Base-by-base conservation (phyloP, 2,888 invertebrate genomes). In the Crematogaster levior region DNA sequence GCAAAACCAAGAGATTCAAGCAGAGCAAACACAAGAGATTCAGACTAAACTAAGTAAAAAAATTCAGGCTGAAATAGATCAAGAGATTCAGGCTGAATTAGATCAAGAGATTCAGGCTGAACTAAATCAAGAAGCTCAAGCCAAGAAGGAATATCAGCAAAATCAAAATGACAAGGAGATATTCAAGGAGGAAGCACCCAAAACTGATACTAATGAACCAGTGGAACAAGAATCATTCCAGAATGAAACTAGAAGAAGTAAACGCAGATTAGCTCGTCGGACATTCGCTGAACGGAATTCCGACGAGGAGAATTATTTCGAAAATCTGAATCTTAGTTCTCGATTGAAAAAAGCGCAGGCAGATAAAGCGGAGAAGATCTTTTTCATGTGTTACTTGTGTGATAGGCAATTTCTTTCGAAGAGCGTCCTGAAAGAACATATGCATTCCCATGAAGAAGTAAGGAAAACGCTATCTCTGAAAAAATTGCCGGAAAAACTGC, bases 391-490 rank as follows among this genome's bases (percentile, higher is more conserved):
- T 83, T 94, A 93, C 60, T 74, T 94, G 3, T 94, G 94, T 65
- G 94, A 94, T 56, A 93, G 92, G 53, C 92, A 94, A 66, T 94
- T 94, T 53, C 30, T 93, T 4, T 93, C 94, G 0, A 94, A 94
- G 60, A 91, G 88, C n/a, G 87, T 93, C 12, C 82, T 94, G 18
- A 94, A 93, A 46, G 94, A 94, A 43, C 94, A 94, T 66, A 94
- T 94, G 93, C 93, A 93, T 51, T 93, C 93, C 0, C 94, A 94
- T 53, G 94, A 94, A 48, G 94, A 94, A 87, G 92, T 94, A 0
- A 87, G 93, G 53, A 90, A 90, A 74, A 90, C 92, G 3, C 79
- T 94, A 53, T 90, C 92, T 0, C 48, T 93, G 21, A 90, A 91
- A 34, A 89, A 86, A 37, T 46, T 79, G 0, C 79, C 81, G 0